phyloP scores from a whole-genome alignment of 2,797 vertebrate species.

The Pangasius macronema region DNA sequence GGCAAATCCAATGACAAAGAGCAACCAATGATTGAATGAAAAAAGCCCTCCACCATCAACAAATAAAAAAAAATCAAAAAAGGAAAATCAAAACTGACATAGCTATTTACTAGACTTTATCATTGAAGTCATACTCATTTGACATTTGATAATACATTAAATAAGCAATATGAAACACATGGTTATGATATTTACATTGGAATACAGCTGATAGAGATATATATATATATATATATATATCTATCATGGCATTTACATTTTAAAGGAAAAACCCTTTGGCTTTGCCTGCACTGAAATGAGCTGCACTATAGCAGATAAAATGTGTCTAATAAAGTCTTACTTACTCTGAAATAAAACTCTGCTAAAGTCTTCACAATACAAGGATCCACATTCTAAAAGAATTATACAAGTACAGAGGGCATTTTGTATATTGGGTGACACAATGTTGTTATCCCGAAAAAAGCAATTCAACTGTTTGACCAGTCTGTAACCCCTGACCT shows the following conservation, averaged over 20 bases:
- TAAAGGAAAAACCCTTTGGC: background rate
- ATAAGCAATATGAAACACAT: background rate
- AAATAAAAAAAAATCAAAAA: background rate
- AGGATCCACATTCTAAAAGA: conserved; percentile 11
- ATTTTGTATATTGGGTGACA: conserved; percentile 45
- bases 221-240: too few species aligned
- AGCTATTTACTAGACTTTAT: background rate
- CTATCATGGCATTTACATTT: background rate
- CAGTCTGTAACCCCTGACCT: conserved; percentile 35
- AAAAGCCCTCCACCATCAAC: background rate
- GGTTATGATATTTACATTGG: background rate
- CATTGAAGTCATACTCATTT: background rate
- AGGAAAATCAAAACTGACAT: too few species aligned
- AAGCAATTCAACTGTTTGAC: conserved; percentile 23
- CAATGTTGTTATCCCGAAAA: conserved; percentile 26
- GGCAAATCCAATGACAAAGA: background rate
- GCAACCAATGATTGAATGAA: background rate
- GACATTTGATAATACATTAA: background rate
- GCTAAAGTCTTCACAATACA: background rate
- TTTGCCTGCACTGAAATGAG: background rate
- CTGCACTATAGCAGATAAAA: background rate
- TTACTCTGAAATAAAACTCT: background rate
- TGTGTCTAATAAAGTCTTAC: background rate
- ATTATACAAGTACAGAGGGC: background rate
- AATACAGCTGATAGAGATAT: background rate